Percentiles rank a stretch among this genome's conserved stretches.
phyloP scores from a whole-genome alignment of 2,113 vertebrate species.

The Tylochromis polylepis region DNA sequence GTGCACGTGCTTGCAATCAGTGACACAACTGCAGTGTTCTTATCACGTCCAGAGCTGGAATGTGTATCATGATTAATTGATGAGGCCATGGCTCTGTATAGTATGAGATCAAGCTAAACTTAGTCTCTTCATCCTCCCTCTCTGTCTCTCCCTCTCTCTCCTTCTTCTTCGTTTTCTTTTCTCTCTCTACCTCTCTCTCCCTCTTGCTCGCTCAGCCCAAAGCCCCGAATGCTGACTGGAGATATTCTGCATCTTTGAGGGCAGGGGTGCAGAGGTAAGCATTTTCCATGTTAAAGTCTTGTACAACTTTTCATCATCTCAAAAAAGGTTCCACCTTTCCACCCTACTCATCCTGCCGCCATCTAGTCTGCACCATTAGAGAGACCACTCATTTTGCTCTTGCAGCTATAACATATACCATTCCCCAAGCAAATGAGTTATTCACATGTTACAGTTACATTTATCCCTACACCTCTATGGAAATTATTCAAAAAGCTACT shows the following conservation, averaged over 20 bases:
- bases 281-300: conserved; percentile 49
- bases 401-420: background rate
- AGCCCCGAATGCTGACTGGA: conserved; percentile 96
- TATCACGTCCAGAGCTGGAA: conserved; percentile 55
- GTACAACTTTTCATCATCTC: conserved; percentile 21
- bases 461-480: background rate
- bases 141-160: background rate
- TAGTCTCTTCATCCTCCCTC: conserved; percentile 19
- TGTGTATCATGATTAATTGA: conserved; percentile 73
- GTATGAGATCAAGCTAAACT: conserved; percentile 62
- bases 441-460: background rate
- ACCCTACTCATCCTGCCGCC: background rate
- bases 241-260: conserved; percentile 95
- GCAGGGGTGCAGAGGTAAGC: conserved; percentile 95
- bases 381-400: background rate
- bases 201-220: conserved; percentile 80
- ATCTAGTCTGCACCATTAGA: background rate
- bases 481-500: background rate
- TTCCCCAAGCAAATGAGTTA: background rate
- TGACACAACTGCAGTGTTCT: conserved; percentile 50
- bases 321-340: background rate
- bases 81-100: conserved; percentile 61
- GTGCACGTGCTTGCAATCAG: background rate
- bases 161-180: background rate
- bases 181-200: background rate